Conservation (phyloP, 2,113 vertebrate species). For the Diadophis punctatus region DNA sequence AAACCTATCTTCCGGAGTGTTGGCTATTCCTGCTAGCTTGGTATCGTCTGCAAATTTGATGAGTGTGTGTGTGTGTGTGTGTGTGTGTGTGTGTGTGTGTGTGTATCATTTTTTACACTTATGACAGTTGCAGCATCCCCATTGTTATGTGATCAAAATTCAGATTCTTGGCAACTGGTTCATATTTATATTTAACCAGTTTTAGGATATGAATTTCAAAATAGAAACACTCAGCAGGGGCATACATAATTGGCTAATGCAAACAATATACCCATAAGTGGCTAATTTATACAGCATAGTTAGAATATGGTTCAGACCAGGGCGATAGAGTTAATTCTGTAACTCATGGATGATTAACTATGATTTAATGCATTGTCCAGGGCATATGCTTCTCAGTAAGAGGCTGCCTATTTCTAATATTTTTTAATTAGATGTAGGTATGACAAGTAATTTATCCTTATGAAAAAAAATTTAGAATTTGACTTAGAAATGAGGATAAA, state of each 20-base stretch:
- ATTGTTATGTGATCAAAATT: too few relatives aligned
- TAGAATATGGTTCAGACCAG: neutral
- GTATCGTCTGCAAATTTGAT: too few relatives aligned
- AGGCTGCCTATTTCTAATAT: too few relatives aligned
- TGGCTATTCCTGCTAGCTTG: too few relatives aligned
- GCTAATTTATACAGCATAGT: neutral
- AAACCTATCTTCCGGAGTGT: too few relatives aligned
- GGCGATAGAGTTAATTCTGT: neutral
- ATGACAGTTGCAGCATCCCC: too few relatives aligned
- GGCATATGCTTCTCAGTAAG: neutral
- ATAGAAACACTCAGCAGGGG: neutral
- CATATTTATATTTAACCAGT: too few relatives aligned
- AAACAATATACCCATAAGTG: neutral
- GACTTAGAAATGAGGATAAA: constrained; percentile 28
- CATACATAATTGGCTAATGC: neutral
- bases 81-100: too few relatives aligned
- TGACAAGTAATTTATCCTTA: neutral
- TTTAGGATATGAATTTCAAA: neutral
- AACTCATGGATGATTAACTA: neutral
- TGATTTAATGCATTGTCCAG: neutral
- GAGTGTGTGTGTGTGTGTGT: too few relatives aligned
- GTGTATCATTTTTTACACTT: too few relatives aligned
- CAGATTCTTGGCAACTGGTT: too few relatives aligned
- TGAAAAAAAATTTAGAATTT: neutral
- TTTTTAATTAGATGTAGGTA: neutral